These are phyloP conservation scores for Rallus limicola DNA, from an alignment of 2,113 vertebrate genomes.

Conservation along the genomic window DNA sequence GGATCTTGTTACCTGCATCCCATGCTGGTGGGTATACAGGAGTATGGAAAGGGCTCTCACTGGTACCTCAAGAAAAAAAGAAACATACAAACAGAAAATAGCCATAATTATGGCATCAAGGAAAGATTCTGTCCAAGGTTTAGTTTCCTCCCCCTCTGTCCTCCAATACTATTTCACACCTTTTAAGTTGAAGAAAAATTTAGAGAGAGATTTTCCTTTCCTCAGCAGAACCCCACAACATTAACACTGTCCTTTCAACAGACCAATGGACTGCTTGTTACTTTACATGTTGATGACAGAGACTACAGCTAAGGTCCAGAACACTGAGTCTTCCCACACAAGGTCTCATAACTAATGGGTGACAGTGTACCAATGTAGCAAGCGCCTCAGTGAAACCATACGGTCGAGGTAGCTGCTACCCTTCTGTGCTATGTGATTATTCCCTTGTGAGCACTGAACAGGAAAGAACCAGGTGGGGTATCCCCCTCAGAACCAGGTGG, in stretches of 20 bases:
- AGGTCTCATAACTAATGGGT: rapidly evolving
- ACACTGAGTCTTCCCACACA: background rate
- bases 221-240: background rate
- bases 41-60: no score
- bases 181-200: no score
- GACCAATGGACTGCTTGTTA: background rate
- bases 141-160: no score
- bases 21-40: no score
- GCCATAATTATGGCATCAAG: no score
- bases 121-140: no score
- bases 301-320: background rate
- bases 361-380: background rate
- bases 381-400: background rate
- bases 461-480: background rate
- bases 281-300: background rate
- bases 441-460: background rate
- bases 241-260: background rate
- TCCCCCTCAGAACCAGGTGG: rapidly evolving
- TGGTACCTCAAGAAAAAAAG: no score
- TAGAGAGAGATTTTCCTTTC: background rate
- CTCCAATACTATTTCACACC: no score
- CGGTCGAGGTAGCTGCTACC: no score
- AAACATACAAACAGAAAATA: no score
- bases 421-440: background rate
- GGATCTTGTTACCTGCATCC: no score